Conservation (phyloP, 1,140 invertebrate species). For the Aphis craccivora region DNA sequence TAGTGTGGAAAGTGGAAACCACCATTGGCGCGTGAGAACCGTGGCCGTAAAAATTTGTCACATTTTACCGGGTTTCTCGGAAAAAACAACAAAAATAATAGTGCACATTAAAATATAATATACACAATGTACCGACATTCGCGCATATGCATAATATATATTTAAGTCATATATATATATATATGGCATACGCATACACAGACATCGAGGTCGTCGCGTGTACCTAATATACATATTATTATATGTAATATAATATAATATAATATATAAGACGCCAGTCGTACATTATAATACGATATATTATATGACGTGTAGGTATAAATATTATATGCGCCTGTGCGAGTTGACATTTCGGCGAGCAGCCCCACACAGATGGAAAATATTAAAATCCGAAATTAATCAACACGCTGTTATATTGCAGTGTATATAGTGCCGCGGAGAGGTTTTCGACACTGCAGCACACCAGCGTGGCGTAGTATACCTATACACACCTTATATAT, state of each 20-base stretch:
- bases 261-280: neutral
- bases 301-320: neutral
- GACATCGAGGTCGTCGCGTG: neutral
- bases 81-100: constrained; percentile 20
- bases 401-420: neutral
- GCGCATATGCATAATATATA: neutral
- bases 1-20: neutral
- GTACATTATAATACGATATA: neutral
- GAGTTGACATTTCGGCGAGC: neutral
- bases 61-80: neutral
- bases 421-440: neutral
- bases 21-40: neutral
- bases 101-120: neutral
- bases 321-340: neutral
- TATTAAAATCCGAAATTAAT: constrained; percentile 56
- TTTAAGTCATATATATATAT: neutral
- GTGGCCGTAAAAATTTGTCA: constrained; percentile 6
- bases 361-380: constrained; percentile 48
- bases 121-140: neutral
- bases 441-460: neutral
- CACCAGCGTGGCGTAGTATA: neutral
- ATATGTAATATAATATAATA: neutral
- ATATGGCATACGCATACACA: neutral
- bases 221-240: neutral
- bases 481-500: neutral